Base-by-base conservation (phyloP, 1,140 invertebrate genomes). In the Pseudachorutes palmiensis region DNA sequence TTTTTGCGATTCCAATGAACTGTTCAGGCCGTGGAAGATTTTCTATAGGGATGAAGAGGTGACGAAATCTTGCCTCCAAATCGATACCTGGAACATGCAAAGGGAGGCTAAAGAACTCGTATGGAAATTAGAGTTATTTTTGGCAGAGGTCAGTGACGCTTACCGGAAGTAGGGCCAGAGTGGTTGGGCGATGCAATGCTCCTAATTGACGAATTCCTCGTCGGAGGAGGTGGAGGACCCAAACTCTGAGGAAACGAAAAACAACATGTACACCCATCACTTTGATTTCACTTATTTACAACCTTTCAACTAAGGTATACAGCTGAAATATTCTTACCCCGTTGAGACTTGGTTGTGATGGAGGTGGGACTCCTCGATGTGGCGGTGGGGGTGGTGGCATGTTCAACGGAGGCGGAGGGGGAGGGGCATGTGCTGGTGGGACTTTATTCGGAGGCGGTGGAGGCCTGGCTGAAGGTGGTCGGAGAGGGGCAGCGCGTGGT, bases 1-100 rank as follows among this genome's bases (percentile, higher is more conserved):
- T 74, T 75, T 84, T 83, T 2, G 76, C 64, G 24, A 82, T 77
- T 48, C 77, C 78, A 62, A 74, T 77, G 62, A 81, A 84, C 2
- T 77, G 76, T 59, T 78, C 80, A 2, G 83, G 83, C 1, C 73
- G 66, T 41, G 82, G 82, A 65, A 84, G 82, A 60, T 77, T 79
- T 32, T 78, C 75, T 2, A 80, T 75, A 19, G 75, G 74, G 69
- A 82, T 82, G 74, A 84, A 83, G 70, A 77, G 75, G 0, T 81
- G 78, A 1, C 76, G 75, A 71, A 82, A 84, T 63, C 81, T 76
- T 2, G 75, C 62, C 66, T 84, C 83, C 22, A 83, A 69, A 26
- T 83, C 81, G 14, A 77, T 70, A 31, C 68, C 71, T 65, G 19
- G n/a, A n/a, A n/a, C n/a, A n/a, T n/a, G n/a, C n/a, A 2, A 58